These are phyloP conservation scores for Sitta carolinensis DNA, from an alignment of 2,797 vertebrate species.

Conservation along the genomic window DNA sequence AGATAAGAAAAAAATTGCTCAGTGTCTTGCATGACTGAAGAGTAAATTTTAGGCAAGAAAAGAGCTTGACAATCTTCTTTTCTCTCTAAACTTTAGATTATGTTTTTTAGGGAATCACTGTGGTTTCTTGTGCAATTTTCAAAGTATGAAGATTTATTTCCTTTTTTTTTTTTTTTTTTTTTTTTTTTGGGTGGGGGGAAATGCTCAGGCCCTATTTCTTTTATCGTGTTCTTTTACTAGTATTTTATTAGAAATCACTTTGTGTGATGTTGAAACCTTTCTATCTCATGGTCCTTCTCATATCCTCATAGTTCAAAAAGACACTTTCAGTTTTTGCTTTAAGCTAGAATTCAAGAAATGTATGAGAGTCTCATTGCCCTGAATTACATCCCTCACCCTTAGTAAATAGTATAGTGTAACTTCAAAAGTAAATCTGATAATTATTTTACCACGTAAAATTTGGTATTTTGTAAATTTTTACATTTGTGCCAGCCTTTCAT, in stretches of 20 bases:
- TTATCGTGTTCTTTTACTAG: not conserved
- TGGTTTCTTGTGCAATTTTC: not conserved
- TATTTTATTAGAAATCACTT: not conserved
- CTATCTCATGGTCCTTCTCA: not conserved
- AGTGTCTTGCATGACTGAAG: not conserved
- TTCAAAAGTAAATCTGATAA: not conserved
- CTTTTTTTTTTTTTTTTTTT: no score
- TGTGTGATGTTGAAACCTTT: not conserved
- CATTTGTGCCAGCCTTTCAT: not conserved
- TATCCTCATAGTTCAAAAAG: not conserved
- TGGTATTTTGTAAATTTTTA: not conserved
- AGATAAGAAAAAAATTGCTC: not conserved
- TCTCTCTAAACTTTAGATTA: not conserved
- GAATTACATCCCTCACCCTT: not conserved
- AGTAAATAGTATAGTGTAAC: not conserved
- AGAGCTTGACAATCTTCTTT: not conserved
- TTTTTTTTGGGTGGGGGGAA: not conserved
- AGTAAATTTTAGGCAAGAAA: not conserved
- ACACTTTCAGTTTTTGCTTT: not conserved
- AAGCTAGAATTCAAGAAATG: not conserved
- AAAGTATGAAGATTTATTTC: not conserved
- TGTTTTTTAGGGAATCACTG: not conserved
- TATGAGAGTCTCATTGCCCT: not conserved
- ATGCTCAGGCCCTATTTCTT: not conserved
- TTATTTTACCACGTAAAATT: not conserved